Conservation (phyloP, 1,140 invertebrate genomes). For the Nomia melanderi region DNA sequence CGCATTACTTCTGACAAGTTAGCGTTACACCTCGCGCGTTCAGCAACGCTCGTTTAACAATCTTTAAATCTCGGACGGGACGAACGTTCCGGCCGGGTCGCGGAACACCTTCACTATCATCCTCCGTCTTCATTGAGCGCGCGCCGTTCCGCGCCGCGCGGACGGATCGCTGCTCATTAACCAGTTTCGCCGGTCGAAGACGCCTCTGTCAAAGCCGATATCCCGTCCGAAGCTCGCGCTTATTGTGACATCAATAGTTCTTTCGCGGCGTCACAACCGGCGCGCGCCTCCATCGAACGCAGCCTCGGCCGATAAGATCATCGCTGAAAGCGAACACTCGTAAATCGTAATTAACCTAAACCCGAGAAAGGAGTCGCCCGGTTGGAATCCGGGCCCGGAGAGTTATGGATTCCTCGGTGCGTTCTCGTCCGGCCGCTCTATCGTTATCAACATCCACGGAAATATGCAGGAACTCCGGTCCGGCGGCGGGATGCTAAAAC, state of each 20-base stretch:
- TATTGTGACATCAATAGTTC: not conserved
- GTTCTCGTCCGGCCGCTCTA: too few relatives aligned
- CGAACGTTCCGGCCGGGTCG: not conserved
- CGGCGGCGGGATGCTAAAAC: too few relatives aligned
- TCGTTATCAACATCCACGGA: not conserved
- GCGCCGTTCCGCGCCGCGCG: not conserved
- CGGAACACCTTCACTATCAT: constrained; percentile 3
- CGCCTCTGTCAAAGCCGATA: not conserved
- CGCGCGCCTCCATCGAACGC: not conserved
- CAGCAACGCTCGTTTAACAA: constrained; percentile 14
- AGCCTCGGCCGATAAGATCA: not conserved
- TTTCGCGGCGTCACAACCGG: not conserved
- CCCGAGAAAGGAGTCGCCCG: not conserved
- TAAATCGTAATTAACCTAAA: constrained; percentile 2
- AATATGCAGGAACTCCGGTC: not conserved
- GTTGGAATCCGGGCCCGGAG: not conserved
- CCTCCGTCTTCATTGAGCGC: constrained; percentile 1
- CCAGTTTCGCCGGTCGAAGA: not conserved
- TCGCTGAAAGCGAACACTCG: not conserved
- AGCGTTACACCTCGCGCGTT: not conserved
- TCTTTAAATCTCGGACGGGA: not conserved
- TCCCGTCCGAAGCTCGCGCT: not conserved
- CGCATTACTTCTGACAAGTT: constrained; percentile 34
- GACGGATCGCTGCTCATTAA: constrained; percentile 25
- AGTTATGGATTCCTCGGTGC: too few relatives aligned